phyloP scores from a whole-genome alignment of 2,797 vertebrate genomes.

The Phataginus tetradactyla region DNA sequence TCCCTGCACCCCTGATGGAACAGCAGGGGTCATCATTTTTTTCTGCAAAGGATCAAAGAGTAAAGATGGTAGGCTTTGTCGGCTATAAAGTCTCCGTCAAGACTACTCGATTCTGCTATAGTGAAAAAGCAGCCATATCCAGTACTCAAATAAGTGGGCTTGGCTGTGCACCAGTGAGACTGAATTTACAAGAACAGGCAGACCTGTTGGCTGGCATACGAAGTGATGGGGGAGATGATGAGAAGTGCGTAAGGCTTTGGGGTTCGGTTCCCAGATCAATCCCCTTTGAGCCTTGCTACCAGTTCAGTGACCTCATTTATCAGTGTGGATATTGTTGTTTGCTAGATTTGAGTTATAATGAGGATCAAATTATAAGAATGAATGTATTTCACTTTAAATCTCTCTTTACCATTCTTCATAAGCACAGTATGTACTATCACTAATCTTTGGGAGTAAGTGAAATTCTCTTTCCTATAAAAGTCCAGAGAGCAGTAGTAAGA shows the following conservation, averaged over 20 bases:
- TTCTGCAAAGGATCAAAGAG: background rate
- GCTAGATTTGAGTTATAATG: background rate
- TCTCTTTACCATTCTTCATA: background rate
- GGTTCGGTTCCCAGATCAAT: accelerated
- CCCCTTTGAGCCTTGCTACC: background rate
- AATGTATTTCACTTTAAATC: background rate
- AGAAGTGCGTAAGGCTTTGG: accelerated
- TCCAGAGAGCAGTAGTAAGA: background rate
- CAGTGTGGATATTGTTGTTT: background rate
- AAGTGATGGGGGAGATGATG: background rate
- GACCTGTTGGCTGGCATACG: background rate
- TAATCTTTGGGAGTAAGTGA: background rate
- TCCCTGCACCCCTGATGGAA: background rate
- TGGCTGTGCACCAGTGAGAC: background rate
- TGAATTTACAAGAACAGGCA: background rate
- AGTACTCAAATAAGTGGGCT: background rate
- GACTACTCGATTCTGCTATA: background rate
- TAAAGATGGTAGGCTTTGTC: background rate
- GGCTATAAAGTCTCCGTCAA: background rate
- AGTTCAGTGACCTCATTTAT: background rate
- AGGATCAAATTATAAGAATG: background rate
- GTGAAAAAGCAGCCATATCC: background rate
- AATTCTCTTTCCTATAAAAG: background rate
- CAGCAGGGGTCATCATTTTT: background rate
- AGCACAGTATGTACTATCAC: background rate